phyloP scores from a whole-genome alignment of 2,888 invertebrate species.

The Epinotia ramella region DNA sequence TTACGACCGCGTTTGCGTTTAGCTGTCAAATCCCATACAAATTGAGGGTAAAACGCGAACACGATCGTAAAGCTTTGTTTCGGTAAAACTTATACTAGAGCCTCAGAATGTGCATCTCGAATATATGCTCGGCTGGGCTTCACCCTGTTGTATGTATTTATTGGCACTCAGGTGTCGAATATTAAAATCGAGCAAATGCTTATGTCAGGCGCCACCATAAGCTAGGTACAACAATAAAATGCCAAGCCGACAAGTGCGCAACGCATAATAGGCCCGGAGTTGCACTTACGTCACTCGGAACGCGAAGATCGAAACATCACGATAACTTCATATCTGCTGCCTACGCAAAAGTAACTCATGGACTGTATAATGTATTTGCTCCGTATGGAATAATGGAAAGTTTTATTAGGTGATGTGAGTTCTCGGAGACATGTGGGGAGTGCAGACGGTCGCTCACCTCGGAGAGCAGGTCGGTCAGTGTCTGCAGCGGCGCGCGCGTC shows the following conservation, averaged over 20 bases:
- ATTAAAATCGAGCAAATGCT: no score
- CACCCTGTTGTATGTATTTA: no score
- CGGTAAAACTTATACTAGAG: no score
- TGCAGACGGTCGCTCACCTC: conserved; percentile 69
- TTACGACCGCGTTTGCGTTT: no score
- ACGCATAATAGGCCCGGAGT: conserved; percentile 20
- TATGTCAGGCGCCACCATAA: no score
- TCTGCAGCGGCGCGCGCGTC: conserved; percentile 89
- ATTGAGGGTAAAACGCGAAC: no score
- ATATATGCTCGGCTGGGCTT: no score
- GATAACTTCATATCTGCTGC: conserved; percentile 38
- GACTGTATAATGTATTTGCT: conserved; percentile 27
- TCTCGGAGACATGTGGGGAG: conserved; percentile 7
- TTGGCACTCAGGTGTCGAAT: no score
- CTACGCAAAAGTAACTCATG: conserved; percentile 33
- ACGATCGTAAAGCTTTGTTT: no score
- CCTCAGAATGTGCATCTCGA: no score
- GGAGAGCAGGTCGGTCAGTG: conserved; percentile 89
- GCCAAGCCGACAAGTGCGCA: conserved; percentile 36
- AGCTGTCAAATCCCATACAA: no score
- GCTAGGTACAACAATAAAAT: conserved; percentile 27
- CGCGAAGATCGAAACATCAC: conserved; percentile 36
- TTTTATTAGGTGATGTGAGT: conserved; percentile 25
- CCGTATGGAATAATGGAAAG: conserved; percentile 28
- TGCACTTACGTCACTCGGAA: conserved; percentile 43